phyloP scores from a whole-genome alignment of 2,797 vertebrate genomes.

The Gallirallus australis region DNA sequence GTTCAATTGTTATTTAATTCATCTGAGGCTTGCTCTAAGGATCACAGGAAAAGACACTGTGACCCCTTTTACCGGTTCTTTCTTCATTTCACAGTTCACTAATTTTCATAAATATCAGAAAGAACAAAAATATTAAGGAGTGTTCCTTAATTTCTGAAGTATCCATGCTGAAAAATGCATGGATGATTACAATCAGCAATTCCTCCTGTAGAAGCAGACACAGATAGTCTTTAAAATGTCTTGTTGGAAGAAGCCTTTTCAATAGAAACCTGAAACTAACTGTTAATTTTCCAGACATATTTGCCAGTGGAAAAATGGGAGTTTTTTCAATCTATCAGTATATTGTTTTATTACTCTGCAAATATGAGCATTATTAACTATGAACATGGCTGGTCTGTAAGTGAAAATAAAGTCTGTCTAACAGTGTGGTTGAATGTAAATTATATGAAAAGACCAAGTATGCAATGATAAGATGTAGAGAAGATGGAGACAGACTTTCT shows the following conservation, averaged over 20 bases:
- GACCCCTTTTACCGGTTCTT: background rate
- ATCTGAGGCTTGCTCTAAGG: background rate
- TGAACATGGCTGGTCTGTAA: background rate
- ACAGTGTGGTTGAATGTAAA: background rate
- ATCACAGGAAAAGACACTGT: background rate
- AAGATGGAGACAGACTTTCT: background rate
- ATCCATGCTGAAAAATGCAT: background rate
- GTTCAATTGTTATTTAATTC: background rate
- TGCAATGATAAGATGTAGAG: background rate
- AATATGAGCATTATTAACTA: background rate
- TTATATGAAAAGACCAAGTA: background rate
- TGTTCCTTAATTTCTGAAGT: background rate
- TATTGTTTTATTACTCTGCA: background rate
- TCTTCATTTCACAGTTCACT: slow-evolving; percentile 16
- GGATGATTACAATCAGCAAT: background rate
- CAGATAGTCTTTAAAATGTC: background rate
- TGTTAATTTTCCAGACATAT: background rate
- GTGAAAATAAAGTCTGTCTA: background rate
- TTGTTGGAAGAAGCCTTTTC: background rate
- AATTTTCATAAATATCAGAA: slow-evolving; percentile 32
- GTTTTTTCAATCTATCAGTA: background rate
- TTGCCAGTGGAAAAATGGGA: background rate
- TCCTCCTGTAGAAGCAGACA: background rate
- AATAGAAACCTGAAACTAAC: background rate
- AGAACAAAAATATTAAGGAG: slow-evolving; percentile 16